These are phyloP conservation scores for Escarpia spicata DNA, from an alignment of 2,888 invertebrate species.

Conservation along the genomic window DNA sequence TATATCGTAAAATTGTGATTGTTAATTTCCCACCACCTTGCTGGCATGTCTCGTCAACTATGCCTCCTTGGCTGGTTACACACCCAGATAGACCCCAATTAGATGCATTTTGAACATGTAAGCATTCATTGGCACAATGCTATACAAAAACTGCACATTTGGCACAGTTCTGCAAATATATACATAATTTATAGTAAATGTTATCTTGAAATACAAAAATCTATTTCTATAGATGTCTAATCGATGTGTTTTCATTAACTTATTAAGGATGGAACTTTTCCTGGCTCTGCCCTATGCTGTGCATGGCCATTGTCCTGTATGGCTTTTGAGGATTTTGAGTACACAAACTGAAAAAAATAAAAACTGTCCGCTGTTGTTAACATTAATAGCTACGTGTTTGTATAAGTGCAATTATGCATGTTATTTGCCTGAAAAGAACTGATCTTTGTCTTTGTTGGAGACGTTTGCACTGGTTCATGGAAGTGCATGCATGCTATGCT, in stretches of 20 bases:
- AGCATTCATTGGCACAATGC: too few species aligned
- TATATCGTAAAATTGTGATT: too few species aligned
- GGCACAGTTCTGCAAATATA: too few species aligned
- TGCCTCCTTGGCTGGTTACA: too few species aligned
- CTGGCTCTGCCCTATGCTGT: background rate
- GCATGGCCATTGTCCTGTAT: background rate
- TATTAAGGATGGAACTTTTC: background rate
- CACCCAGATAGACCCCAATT: too few species aligned
- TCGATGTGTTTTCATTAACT: background rate
- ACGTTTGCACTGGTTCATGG: background rate
- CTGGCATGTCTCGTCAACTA: too few species aligned
- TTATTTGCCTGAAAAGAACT: slow-evolving; percentile 6
- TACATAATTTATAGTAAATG: too few species aligned
- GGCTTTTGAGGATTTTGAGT: background rate
- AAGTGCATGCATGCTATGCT: background rate
- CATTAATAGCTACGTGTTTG: background rate
- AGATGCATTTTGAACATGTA: too few species aligned
- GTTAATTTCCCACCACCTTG: too few species aligned
- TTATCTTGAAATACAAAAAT: background rate
- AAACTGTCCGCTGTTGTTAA: background rate
- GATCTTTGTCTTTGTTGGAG: background rate
- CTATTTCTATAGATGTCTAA: background rate
- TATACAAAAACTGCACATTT: too few species aligned
- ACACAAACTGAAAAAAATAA: background rate
- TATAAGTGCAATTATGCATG: background rate